Conservation (phyloP, 2,113 vertebrate species). For the Pteropus alecto region DNA sequence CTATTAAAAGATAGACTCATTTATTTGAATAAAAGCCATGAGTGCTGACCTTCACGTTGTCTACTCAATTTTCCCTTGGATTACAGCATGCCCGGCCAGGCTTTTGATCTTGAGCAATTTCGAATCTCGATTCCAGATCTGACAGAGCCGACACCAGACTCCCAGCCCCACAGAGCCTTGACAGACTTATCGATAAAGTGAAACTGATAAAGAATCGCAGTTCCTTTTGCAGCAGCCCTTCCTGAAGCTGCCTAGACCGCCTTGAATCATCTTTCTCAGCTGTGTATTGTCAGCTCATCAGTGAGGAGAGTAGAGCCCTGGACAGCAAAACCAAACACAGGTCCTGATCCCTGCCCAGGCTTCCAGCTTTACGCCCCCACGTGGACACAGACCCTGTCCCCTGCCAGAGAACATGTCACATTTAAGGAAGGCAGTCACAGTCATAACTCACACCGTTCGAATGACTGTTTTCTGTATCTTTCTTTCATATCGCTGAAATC, state of each 20-base stretch:
- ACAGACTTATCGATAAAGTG: conserved; percentile 49
- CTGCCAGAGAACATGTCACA: not conserved
- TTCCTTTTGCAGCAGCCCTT: conserved; percentile 41
- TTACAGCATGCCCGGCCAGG: conserved; percentile 17
- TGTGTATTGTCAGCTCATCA: conserved; percentile 30
- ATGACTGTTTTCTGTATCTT: not conserved
- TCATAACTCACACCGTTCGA: not conserved
- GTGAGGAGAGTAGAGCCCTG: not conserved
- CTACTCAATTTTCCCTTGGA: not conserved
- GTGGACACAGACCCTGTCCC: not conserved
- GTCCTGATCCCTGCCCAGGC: not conserved
- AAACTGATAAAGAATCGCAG: conserved; percentile 58
- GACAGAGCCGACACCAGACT: conserved; percentile 50
- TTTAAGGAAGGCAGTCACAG: not conserved
- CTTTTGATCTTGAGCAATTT: conserved; percentile 63
- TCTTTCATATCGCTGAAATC: not conserved
- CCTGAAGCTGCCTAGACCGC: conserved; percentile 32
- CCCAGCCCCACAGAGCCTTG: not conserved
- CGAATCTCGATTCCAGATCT: conserved; percentile 39
- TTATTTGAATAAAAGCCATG: conserved; percentile 45
- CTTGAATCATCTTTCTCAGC: not conserved
- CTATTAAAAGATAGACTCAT: conserved; percentile 61
- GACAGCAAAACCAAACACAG: not conserved
- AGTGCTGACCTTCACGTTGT: conserved; percentile 8
- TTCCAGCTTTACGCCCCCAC: not conserved